Percentiles rank a stretch among this genome's conserved stretches.
These are phyloP conservation scores for Camelus bactrianus DNA, from an alignment of 2,113 vertebrate species.

Conservation along the genomic window DNA sequence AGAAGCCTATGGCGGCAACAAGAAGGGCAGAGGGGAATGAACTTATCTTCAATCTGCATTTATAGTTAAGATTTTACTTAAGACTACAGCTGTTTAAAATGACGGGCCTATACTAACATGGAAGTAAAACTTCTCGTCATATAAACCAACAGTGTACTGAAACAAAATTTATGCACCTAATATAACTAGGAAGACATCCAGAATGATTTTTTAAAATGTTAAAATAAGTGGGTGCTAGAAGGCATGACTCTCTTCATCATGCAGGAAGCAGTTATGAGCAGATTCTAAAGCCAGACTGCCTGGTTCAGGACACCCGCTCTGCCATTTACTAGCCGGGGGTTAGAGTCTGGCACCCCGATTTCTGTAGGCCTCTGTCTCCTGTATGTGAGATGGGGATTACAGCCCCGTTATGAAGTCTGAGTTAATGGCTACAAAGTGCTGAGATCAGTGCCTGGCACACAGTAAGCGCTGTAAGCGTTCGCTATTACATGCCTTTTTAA, in stretches of 20 bases:
- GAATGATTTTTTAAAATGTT: neutral
- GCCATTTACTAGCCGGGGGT: neutral
- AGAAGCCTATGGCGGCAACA: neutral
- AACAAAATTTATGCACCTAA: neutral
- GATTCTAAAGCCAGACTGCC: neutral
- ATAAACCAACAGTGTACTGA: neutral
- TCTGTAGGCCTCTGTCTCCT: neutral
- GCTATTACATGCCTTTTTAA: neutral
- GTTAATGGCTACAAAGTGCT: neutral
- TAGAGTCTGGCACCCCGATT: neutral
- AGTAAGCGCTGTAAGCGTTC: neutral
- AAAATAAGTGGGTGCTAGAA: neutral
- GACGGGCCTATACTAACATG: neutral
- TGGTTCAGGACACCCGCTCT: neutral
- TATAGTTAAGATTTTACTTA: neutral
- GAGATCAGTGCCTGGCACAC: neutral
- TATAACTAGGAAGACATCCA: neutral
- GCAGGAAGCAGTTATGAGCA: neutral
- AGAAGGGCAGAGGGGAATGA: neutral
- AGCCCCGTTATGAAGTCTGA: neutral
- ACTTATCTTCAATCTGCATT: neutral
- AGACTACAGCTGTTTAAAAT: neutral
- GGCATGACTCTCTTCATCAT: neutral
- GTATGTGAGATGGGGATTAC: neutral
- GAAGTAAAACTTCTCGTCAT: neutral